Evolutionary conservation across 2,113 vertebrate genomes (phyloP), one percentile per base, ranked within the genome.

Genomic region (Antigone vipio): DNA sequence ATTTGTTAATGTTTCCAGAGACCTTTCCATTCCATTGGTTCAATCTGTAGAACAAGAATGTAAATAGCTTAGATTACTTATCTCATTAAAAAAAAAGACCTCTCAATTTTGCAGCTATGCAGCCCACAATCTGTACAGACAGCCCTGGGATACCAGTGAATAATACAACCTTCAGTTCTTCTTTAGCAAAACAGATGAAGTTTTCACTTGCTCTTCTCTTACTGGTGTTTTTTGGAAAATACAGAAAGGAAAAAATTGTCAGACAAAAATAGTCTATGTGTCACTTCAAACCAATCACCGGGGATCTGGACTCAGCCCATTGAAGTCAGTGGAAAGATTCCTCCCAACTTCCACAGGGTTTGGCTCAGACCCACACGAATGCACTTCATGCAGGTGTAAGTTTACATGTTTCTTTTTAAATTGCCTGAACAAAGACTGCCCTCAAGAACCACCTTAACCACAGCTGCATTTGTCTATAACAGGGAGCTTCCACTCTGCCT

Each of bases 291-390:
- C 88, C 68, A 89, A 3, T 83, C 93, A 6, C 63, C 8, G 7
- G 74, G 77, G 74, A 89, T 81, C 62, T 93, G 91, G 87, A 69
- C 74, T 75, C 58, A 11, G 84, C 77, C 88, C 69, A 73, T 9
- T 88, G 84, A 93, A 85, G 89, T 89, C 96, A 97, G 81, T 89
- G 93, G 94, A 97, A 96, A 97, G 92, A 88, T 91, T 92, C 86
- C 71, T 92, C 40, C 72, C 1, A 0, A 44, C 71, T 92, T 95
- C 87, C 92, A 42, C 1, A 0, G 58, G 53, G 56, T 50, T 66
- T 96, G 94, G 91, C 86, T 86, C 64, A 38, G 56, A 53, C 85
- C 68, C 86, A 87, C 74, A 19, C 6, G 1, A 50, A 14, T 8
- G 66, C 2, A 0, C 85, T 91, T 63, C 79, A 53, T 23, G 88